Base-by-base conservation (phyloP, 2,888 invertebrate genomes). In the Gnatocerus cornutus region DNA sequence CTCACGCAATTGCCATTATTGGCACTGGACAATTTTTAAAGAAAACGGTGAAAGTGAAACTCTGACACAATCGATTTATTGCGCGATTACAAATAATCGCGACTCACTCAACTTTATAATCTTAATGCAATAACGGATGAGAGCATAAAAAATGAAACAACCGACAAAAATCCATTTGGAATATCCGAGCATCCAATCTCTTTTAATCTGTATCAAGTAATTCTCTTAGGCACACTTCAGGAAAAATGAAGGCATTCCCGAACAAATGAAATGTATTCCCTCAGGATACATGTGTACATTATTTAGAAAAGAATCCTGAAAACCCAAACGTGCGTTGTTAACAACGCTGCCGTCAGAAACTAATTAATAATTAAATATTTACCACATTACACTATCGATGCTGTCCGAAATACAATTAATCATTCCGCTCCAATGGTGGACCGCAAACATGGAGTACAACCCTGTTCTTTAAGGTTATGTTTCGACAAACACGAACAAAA, bases 131-230 rank as follows among this genome's bases (percentile, higher is more conserved):
- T 64, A 64, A 55, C 45, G 39, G 29, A 64, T 55, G 64, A 64
- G 30, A 12, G 14, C 9, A 27, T 53, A 73, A 78, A 77, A 77
- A 75, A 81, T 79, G 77, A 77, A 80, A 79, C 78, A 80, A 79
- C 76, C 76, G 76, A 73, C 76, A 63, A 74, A 78, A 82, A 80
- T 80, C 79, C 80, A 80, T 82, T 81, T 77, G 77, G 79, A 82
- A 81, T 82, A 82, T 79, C 80, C 78, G 78, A 82, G 81, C 77
- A 83, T 80, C 83, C 84, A 84, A 84, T 85, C 84, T 84, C 83
- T 84, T 84, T 84, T 84, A 85, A 85, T 85, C 84, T 84, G 82
- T 84, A 84, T 84, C 83, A 82, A 80, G 83, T 79, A 82, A 82
- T 78, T 81, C 85, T 84, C 84, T 62, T 77, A 81, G 84, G 85